Conservation (phyloP, 2,888 invertebrate genomes). For the Oconnorella tubifera region DNA sequence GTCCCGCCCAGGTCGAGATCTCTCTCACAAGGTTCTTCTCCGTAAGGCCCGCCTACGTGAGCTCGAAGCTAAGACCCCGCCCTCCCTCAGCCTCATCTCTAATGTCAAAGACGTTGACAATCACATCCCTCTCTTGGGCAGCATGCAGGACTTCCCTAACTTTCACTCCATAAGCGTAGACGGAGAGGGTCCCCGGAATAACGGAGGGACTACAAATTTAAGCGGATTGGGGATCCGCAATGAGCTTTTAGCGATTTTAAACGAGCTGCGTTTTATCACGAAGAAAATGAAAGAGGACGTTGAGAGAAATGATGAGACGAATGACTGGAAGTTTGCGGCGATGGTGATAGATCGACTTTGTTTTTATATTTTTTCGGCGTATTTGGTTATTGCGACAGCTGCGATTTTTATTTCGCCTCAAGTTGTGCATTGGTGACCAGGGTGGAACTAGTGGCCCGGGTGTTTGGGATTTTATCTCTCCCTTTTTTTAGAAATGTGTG, state of each 20-base stretch:
- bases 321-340: constrained; percentile 34
- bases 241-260: constrained; percentile 38
- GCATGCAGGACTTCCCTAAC: constrained; percentile 24
- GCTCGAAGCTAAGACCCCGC: constrained; percentile 35
- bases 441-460: no score
- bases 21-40: constrained; percentile 37
- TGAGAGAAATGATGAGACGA: constrained; percentile 28
- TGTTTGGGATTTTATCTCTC: no score
- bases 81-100: constrained; percentile 37
- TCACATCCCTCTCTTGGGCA: constrained; percentile 33
- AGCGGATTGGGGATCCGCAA: constrained; percentile 30
- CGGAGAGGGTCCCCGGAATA: constrained; percentile 17
- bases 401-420: constrained; percentile 31
- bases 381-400: constrained; percentile 30
- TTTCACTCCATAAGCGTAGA: constrained; percentile 30
- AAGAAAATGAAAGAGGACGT: constrained; percentile 37
- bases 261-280: constrained; percentile 39
- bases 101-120: constrained; percentile 40
- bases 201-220: neutral
- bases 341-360: constrained; percentile 38
- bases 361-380: constrained; percentile 34
- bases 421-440: constrained; percentile 14
- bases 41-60: constrained; percentile 38
- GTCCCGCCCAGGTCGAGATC: constrained; percentile 37
- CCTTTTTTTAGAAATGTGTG: no score